phyloP scores from a whole-genome alignment of 2,888 invertebrate genomes.

The Augochlorella aurata region DNA sequence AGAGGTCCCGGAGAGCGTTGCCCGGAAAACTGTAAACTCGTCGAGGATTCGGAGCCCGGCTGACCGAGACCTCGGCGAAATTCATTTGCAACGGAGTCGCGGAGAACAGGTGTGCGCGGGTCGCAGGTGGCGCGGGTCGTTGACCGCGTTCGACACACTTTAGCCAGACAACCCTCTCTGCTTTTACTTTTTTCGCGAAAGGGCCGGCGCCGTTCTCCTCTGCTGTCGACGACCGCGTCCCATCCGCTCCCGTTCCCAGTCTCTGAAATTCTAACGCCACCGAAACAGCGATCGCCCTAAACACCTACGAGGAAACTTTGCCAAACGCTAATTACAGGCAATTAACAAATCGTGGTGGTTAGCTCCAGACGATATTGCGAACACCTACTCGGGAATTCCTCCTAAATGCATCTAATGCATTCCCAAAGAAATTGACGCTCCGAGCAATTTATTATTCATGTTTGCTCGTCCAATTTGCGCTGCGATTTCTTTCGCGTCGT shows the following conservation, averaged over 20 bases:
- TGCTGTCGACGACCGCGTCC: background rate
- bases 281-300: too few species aligned
- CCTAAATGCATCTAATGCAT: too few species aligned
- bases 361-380: too few species aligned
- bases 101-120: constrained; percentile 40
- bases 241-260: background rate
- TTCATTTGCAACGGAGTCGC: constrained; percentile 17
- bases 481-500: too few species aligned
- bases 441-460: too few species aligned
- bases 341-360: too few species aligned
- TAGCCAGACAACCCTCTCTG: constrained; percentile 42
- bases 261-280: too few species aligned
- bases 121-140: constrained; percentile 43
- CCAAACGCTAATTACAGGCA: too few species aligned
- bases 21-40: background rate
- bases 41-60: background rate
- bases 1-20: background rate
- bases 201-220: constrained; percentile 41
- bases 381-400: too few species aligned
- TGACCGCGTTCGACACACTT: constrained; percentile 55
- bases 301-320: too few species aligned
- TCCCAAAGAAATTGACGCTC: too few species aligned
- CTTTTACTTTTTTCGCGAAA: constrained; percentile 64
- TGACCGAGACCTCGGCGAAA: constrained; percentile 18
- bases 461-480: too few species aligned